Conservation (phyloP, 64 coral and sea anemone species). For the Montipora sp. region DNA sequence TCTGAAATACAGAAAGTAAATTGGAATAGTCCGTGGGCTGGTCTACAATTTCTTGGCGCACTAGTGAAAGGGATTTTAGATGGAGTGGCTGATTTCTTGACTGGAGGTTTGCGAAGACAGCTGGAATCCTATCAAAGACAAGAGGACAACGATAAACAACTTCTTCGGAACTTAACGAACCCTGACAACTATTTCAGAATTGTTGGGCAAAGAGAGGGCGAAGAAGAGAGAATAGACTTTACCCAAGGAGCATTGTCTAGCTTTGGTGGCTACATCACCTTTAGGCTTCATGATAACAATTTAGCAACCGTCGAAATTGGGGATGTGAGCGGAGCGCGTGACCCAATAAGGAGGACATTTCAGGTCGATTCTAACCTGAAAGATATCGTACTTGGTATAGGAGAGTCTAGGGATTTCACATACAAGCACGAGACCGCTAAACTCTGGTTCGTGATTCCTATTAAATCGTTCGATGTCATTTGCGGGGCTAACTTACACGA, state of each 20-base stretch:
- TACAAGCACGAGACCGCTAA: conserved; percentile 54
- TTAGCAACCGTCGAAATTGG: conserved; percentile 36
- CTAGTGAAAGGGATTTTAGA: conserved; percentile 42
- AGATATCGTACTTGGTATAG: conserved; percentile 62
- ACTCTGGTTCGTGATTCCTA: conserved; percentile 49
- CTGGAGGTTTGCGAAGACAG: conserved; percentile 52
- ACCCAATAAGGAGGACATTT: conserved; percentile 43
- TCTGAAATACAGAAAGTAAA: conserved; percentile 55
- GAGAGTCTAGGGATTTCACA: conserved; percentile 36
- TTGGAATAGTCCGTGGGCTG: conserved; percentile 54
- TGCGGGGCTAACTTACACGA: conserved; percentile 17
- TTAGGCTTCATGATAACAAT: conserved; percentile 28
- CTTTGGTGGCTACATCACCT: conserved; percentile 47
- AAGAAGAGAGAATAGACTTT: conserved; percentile 49
- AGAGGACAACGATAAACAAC: conserved; percentile 42
- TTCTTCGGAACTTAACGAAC: conserved; percentile 13
- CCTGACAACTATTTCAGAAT: conserved; percentile 46
- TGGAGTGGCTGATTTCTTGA: conserved; percentile 57
- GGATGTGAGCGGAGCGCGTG: conserved; percentile 13
- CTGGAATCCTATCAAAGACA: conserved; percentile 49
- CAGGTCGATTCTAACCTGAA: neutral
- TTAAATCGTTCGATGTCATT: conserved; percentile 39
- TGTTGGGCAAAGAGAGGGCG: conserved; percentile 35
- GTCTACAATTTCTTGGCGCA: conserved; percentile 47
- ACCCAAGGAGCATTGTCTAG: conserved; percentile 16